Percentiles rank a stretch among this genome's conserved stretches.
Conservation (phyloP, 2,888 invertebrate species). For the Macrosiphum euphorbiae region DNA sequence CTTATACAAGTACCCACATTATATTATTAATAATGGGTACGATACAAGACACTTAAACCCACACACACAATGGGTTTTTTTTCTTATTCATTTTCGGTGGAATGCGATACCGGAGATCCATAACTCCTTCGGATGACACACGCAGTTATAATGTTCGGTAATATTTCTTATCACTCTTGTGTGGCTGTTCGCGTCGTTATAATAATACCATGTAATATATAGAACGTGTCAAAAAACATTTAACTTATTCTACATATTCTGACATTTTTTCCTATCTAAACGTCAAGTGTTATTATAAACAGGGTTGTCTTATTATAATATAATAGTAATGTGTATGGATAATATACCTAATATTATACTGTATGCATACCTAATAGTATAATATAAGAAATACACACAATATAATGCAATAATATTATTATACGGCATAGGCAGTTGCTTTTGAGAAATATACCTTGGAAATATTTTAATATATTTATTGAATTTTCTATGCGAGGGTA, state of each 20-base stretch:
- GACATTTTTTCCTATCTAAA: not conserved
- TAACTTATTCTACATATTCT: not conserved
- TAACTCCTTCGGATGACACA: not conserved
- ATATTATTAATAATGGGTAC: not conserved
- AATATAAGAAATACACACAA: not conserved
- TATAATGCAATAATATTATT: not conserved
- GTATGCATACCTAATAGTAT: not conserved
- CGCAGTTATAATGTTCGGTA: not conserved
- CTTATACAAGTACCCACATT: not conserved
- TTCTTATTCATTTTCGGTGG: not conserved
- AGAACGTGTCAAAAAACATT: not conserved
- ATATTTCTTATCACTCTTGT: not conserved
- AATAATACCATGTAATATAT: not conserved
- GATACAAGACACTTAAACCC: not conserved
- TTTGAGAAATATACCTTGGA: not conserved
- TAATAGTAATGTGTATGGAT: not conserved
- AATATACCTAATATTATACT: not conserved
- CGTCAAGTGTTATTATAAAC: not conserved
- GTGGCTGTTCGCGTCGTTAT: not conserved
- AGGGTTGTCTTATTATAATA: not conserved
- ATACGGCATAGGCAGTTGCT: not conserved
- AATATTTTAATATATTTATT: not conserved
- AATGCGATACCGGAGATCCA: not conserved
- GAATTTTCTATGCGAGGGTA: not conserved
- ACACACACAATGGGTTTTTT: not conserved